Base-by-base conservation (phyloP, 64 coral and sea anemone genomes). In the Acropora yongei region DNA sequence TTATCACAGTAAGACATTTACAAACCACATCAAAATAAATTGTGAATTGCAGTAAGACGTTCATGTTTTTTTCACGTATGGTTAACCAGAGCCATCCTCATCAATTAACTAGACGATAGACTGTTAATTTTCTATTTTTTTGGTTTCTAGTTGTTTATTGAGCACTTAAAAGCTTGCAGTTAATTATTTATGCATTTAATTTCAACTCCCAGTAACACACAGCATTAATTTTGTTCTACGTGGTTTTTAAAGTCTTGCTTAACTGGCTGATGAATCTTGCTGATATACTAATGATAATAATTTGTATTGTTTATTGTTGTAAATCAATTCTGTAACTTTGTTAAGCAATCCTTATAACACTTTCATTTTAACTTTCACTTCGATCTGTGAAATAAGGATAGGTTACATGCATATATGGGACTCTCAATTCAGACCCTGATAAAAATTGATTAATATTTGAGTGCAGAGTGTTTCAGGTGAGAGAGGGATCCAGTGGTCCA, bases 1-100 rank as follows among this genome's bases (percentile, higher is more conserved):
- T 91, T 96, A 86, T 92, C 93, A 92, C 95, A 96, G 95, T 96
- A 96, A 96, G 95, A 93, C 51, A 71, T 71, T 39, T 68, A 39
- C 44, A 48, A 71, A 68, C 82, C 82, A 85, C 82, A 49, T 71
- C 30, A 17, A 85, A 85, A 30, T 30, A 30, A 30, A 30, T 30
- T n/a, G 6, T 19, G 82, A 69, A 66, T 65, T 69, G 82, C 82
- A 85, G 63, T 85, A 44, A 85, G 16, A 9, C 63, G 30, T 72
- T 30, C 63, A n/a, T 3, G 47, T 16, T 14, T 39, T 8, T 3
- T 44, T 47, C 18, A 5, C 63, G 8, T 85, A 63, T 85, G 61
- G 82, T 71, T 85, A 85, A 85, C 82, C 65, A 85, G 39, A 71
- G 30, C 42, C 65, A 16, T 71, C 30, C 19, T 85, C 68, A 17